A percentile compares a stretch with the other conserved stretches of the same genome.
phyloP scores from a whole-genome alignment of 2,113 vertebrate species.

The Eonycteris spelaea region DNA sequence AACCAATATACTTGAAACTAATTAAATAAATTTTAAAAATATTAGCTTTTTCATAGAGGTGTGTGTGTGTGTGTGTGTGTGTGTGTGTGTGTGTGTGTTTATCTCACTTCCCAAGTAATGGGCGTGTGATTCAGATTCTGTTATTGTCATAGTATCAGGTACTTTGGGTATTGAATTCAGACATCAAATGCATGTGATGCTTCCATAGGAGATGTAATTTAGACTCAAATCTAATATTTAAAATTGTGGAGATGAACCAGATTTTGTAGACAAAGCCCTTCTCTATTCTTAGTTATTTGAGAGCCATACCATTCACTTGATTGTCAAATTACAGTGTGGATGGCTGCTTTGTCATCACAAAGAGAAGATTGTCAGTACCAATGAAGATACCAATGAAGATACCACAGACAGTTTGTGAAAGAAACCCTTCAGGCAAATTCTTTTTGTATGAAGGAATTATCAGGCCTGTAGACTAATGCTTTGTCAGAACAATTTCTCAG shows the following conservation, averaged over 20 bases:
- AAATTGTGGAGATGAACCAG: background rate
- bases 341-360: background rate
- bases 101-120: background rate
- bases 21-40: background rate
- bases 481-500: constrained; percentile 14
- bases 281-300: constrained; percentile 34
- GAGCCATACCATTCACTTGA: background rate
- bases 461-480: background rate
- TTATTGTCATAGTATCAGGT: background rate
- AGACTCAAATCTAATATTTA: background rate
- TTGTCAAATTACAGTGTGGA: background rate
- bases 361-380: background rate
- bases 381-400: background rate
- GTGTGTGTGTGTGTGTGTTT: background rate
- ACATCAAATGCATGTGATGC: background rate
- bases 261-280: background rate
- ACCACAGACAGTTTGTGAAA: background rate
- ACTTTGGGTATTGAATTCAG: background rate
- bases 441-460: background rate
- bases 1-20: no score
- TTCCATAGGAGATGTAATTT: background rate
- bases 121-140: background rate
- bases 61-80: background rate
- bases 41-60: background rate
- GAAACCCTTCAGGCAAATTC: background rate